Conservation (phyloP, 2,888 invertebrate genomes). For the Limenitis camilla region DNA sequence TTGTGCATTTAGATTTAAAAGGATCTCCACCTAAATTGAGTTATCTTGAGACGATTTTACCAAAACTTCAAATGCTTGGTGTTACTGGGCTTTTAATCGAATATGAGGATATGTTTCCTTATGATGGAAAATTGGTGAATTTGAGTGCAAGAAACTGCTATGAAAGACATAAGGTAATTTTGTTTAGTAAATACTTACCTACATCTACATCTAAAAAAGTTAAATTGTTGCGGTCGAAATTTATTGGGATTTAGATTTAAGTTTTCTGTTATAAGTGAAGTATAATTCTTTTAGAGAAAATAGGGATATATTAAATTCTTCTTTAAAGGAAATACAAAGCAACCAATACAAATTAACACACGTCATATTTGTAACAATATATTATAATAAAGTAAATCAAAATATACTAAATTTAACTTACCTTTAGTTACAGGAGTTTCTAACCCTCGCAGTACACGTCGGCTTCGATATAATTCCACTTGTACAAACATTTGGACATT, state of each 20-base stretch:
- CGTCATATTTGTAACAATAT: too few species aligned
- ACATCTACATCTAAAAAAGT: too few species aligned
- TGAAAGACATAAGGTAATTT: constrained; percentile 40
- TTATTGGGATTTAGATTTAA: too few species aligned
- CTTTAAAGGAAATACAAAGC: too few species aligned
- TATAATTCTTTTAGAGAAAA: too few species aligned
- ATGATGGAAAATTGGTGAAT: constrained; percentile 72
- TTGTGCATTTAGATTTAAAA: constrained; percentile 90
- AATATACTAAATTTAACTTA: neutral
- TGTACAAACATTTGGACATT: constrained; percentile 90
- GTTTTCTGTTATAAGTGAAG: too few species aligned
- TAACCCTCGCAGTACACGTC: constrained; percentile 63
- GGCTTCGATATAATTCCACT: constrained; percentile 83
- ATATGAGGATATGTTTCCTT: constrained; percentile 93
- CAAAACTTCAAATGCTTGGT: constrained; percentile 76
- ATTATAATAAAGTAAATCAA: too few species aligned
- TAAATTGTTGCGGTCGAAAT: too few species aligned
- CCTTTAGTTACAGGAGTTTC: constrained; percentile 45
- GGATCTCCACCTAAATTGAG: constrained; percentile 84
- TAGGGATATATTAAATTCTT: too few species aligned
- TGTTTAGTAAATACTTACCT: neutral
- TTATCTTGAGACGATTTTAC: constrained; percentile 77
- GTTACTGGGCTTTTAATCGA: constrained; percentile 86
- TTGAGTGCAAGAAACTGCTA: constrained; percentile 80
- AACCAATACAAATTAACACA: too few species aligned